phyloP scores from a whole-genome alignment of 2,888 invertebrate species.

The Ypsolopha sequella region DNA sequence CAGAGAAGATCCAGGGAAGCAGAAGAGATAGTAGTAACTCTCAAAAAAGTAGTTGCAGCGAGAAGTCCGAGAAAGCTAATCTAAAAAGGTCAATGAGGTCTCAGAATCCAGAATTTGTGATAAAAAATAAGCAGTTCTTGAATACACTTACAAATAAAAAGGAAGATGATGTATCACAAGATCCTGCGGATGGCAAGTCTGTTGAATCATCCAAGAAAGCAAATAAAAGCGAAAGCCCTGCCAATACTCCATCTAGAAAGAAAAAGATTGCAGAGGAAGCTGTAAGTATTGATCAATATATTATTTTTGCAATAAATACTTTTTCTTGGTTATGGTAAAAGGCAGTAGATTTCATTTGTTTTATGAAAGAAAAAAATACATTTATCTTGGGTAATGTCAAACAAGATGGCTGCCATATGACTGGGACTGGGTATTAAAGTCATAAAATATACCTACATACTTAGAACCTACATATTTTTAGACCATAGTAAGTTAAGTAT shows the following conservation, averaged over 20 bases:
- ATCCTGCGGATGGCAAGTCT: conserved; percentile 24
- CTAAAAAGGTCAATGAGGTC: conserved; percentile 70
- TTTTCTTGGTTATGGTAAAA: no score
- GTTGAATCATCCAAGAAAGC: conserved; percentile 4
- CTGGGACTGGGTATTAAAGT: neutral
- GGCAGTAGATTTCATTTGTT: neutral
- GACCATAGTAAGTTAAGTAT: no score
- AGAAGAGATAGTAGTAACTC: conserved; percentile 46
- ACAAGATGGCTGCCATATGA: conserved; percentile 22
- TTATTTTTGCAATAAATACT: no score
- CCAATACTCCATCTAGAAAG: conserved; percentile 18
- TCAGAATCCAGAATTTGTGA: conserved; percentile 74
- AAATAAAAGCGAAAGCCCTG: no score
- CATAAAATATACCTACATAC: no score
- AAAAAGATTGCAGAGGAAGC: conserved; percentile 17
- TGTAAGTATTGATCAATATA: conserved; percentile 10
- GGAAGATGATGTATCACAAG: conserved; percentile 31
- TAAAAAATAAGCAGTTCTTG: conserved; percentile 72
- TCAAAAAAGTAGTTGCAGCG: conserved; percentile 45
- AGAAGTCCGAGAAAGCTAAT: conserved; percentile 38
- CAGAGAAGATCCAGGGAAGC: conserved; percentile 33
- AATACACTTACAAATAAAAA: conserved; percentile 63
- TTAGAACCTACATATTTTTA: no score
- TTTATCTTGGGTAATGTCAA: conserved; percentile 13
- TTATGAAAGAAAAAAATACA: conserved; percentile 24